These are phyloP conservation scores for Diplogasteroides magnus DNA, from an alignment of 1,140 invertebrate species.

Conservation along the genomic window DNA sequence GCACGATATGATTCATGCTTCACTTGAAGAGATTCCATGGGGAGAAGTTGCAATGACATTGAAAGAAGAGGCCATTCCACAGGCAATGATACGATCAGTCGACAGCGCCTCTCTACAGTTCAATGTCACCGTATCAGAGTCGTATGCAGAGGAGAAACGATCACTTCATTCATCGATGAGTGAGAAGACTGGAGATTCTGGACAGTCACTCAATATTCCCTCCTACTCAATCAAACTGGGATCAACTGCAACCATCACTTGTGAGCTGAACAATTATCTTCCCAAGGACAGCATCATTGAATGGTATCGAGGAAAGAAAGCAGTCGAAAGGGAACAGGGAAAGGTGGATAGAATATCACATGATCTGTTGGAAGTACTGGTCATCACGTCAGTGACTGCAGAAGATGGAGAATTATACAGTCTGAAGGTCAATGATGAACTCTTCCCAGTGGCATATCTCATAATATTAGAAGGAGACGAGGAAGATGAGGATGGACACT, in stretches of 20 bases:
- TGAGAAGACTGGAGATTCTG: slow-evolving; percentile 22
- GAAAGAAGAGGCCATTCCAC: slow-evolving; percentile 12
- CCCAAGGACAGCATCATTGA: slow-evolving; percentile 31
- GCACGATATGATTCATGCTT: slow-evolving; percentile 38
- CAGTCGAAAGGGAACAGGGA: slow-evolving; percentile 18
- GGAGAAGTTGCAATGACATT: slow-evolving; percentile 44
- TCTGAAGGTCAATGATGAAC: slow-evolving; percentile 44
- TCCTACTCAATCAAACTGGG: slow-evolving; percentile 49
- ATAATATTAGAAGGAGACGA: slow-evolving; percentile 45
- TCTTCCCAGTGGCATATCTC: slow-evolving; percentile 51
- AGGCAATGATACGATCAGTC: slow-evolving; percentile 12
- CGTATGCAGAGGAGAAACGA: slow-evolving; percentile 37
- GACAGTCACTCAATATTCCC: slow-evolving; percentile 37
- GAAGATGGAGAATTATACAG: slow-evolving; percentile 46
- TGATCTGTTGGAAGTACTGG: slow-evolving; percentile 47
- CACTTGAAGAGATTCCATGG: slow-evolving; percentile 51
- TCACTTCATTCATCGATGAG: slow-evolving; percentile 26
- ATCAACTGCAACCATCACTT: slow-evolving; percentile 52
- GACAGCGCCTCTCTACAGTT: slow-evolving; percentile 28
- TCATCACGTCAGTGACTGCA: slow-evolving; percentile 42
- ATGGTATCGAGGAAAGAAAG: slow-evolving; percentile 38
- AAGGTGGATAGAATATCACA: slow-evolving; percentile 46
- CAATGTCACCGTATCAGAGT: slow-evolving; percentile 44
- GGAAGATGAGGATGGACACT: slow-evolving; percentile 11
- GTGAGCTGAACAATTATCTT: slow-evolving; percentile 48